Percentiles rank a stretch among this genome's conserved stretches.
Conservation (phyloP, 2,888 invertebrate genomes). For the Napeogenes sylphis region DNA sequence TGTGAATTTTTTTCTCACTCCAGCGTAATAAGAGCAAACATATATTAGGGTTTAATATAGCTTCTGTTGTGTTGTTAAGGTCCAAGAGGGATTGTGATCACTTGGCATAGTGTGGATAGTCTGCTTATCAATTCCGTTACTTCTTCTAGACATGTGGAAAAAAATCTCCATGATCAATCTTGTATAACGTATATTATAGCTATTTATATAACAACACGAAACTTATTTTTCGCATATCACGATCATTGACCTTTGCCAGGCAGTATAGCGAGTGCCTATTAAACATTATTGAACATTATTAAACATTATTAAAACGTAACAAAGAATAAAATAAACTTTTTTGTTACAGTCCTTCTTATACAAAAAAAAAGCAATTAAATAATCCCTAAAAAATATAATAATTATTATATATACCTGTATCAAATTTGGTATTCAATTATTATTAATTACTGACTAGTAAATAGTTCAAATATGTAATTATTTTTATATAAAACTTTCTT, state of each 20-base stretch:
- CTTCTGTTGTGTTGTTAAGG: too few species aligned
- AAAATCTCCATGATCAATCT: too few species aligned
- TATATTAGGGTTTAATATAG: too few species aligned
- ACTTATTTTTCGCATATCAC: background rate
- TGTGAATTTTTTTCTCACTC: too few species aligned
- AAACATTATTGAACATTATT: background rate
- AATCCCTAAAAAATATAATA: background rate
- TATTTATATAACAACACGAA: background rate
- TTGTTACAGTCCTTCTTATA: background rate
- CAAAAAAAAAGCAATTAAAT: background rate
- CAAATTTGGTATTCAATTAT: background rate
- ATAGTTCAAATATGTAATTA: too few species aligned
- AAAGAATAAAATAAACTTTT: background rate
- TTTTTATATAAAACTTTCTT: too few species aligned
- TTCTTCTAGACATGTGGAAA: too few species aligned
- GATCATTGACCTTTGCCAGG: slow-evolving; percentile 3
- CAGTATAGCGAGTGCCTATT: background rate
- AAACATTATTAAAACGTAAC: background rate
- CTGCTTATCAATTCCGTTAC: too few species aligned
- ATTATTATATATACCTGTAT: background rate
- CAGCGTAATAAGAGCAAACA: too few species aligned
- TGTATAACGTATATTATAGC: background rate
- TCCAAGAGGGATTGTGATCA: too few species aligned
- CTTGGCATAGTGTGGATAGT: too few species aligned
- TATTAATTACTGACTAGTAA: too few species aligned